phyloP scores from a whole-genome alignment of 53 echinoderm and acorn worm genomes.

The Mesocentrotus franciscanus region DNA sequence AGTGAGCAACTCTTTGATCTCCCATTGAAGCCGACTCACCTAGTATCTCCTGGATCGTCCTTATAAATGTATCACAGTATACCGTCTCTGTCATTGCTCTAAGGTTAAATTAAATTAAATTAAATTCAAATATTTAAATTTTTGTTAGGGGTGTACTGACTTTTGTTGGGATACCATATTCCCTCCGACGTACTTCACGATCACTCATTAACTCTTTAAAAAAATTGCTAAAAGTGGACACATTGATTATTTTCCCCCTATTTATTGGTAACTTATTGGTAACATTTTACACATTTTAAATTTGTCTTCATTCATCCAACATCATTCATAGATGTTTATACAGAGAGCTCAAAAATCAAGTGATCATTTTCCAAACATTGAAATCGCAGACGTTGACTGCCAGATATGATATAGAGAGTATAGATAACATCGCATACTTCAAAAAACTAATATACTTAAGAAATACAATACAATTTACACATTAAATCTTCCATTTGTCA shows the following conservation, averaged over 20 bases:
- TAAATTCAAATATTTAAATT: too few species aligned
- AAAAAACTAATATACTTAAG: constrained; percentile 25
- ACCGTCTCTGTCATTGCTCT: too few species aligned
- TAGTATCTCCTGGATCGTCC: too few species aligned
- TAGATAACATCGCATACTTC: neutral
- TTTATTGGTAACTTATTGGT: constrained; percentile 57
- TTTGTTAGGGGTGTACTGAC: too few species aligned
- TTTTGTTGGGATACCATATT: too few species aligned
- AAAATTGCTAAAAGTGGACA: neutral
- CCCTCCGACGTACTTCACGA: too few species aligned
- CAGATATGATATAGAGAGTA: neutral
- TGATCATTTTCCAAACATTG: constrained; percentile 18
- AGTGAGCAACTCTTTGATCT: too few species aligned
- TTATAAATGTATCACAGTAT: too few species aligned
- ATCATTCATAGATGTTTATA: constrained; percentile 33
- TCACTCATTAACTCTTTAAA: too few species aligned
- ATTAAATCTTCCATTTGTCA: neutral
- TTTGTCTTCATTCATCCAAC: neutral
- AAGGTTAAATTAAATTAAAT: too few species aligned
- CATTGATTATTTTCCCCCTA: constrained; percentile 26
- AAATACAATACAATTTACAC: constrained; percentile 46
- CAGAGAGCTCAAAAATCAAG: constrained; percentile 3
- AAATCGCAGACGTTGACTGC: neutral
- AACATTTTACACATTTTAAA: constrained; percentile 25
- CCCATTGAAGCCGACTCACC: too few species aligned